These are phyloP conservation scores for Palythoa grandis DNA, from an alignment of 92 coral and sea anemone species.

Conservation along the genomic window DNA sequence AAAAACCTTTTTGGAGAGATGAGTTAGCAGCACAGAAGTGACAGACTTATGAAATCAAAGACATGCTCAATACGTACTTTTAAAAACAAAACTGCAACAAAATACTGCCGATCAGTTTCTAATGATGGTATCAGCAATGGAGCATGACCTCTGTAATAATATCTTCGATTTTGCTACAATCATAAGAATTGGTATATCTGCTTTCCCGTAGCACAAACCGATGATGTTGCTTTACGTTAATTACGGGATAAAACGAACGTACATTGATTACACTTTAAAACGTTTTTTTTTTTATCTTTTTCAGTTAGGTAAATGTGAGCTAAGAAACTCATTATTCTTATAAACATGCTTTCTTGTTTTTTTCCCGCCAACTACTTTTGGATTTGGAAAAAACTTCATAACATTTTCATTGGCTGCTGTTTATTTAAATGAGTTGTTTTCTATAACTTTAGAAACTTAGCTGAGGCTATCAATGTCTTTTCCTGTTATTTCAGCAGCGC, in stretches of 20 bases:
- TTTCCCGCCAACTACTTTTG: too few species aligned
- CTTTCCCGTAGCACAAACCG: neutral
- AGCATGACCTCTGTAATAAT: neutral
- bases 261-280: neutral
- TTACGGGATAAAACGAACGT: neutral
- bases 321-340: neutral
- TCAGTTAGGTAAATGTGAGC: too few species aligned
- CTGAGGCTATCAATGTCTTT: neutral
- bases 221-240: neutral
- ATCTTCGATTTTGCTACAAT: conserved; percentile 1
- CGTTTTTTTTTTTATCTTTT: too few species aligned
- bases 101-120: conserved; percentile 18
- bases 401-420: neutral
- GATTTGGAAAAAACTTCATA: neutral
- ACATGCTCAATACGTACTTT: conserved; percentile 11
- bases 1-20: neutral
- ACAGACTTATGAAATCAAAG: conserved; percentile 1
- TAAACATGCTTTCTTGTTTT: neutral
- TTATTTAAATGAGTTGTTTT: neutral
- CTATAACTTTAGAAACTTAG: neutral
- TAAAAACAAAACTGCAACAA: neutral
- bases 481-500: conserved; percentile 37
- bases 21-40: neutral
- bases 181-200: neutral
- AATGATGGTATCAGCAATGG: conserved; percentile 24